Evolutionary conservation across 2,797 vertebrate genomes (phyloP).

Genomic region (Cyprinella venusta): DNA sequence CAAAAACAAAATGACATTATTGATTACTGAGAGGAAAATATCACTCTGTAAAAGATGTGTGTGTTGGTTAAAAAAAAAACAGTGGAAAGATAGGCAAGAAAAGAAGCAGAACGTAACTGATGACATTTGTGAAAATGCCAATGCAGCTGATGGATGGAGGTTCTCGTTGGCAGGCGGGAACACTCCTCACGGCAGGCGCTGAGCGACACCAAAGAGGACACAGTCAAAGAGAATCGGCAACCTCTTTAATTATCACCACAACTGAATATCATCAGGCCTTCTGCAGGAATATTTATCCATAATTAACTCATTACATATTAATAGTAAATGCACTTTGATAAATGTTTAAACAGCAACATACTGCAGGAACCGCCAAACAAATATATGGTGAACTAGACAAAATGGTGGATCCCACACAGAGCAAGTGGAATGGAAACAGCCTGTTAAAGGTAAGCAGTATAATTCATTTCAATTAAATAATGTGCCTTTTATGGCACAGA

Average conservation of each 20-base stretch:
- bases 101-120: conserved; percentile 37
- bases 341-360: conserved; percentile 70
- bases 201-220: conserved; percentile 59
- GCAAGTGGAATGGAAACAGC: background rate
- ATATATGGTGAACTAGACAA: conserved; percentile 53
- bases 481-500: background rate
- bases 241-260: conserved; percentile 60
- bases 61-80: conserved; percentile 24
- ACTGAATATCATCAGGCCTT: conserved; percentile 74
- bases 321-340: conserved; percentile 73
- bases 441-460: conserved; percentile 1
- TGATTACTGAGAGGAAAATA: conserved; percentile 20
- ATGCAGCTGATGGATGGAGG: conserved; percentile 44
- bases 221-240: conserved; percentile 63
- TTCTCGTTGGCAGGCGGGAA: conserved; percentile 38
- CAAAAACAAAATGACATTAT: conserved; percentile 18
- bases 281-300: conserved; percentile 74
- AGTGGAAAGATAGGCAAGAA: conserved; percentile 8
- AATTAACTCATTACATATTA: conserved; percentile 74
- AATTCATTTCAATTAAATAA: background rate
- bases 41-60: conserved; percentile 17
- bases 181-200: conserved; percentile 37
- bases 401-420: conserved; percentile 34
- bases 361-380: conserved; percentile 62
- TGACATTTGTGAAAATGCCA: conserved; percentile 62